phyloP scores from a whole-genome alignment of 2,888 invertebrate genomes.

The Leptopilina myrica region DNA sequence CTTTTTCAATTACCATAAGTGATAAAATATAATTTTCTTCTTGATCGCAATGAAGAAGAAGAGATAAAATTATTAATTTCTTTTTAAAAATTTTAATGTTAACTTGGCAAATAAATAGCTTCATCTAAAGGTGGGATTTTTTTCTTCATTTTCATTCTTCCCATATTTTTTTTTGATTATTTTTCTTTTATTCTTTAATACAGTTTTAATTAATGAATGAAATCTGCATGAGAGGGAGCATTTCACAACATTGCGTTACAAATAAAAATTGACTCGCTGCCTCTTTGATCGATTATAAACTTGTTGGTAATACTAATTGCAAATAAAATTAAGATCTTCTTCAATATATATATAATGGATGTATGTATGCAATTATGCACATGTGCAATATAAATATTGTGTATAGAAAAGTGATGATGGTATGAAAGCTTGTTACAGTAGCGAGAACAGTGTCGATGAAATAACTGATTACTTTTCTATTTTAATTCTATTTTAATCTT shows the following conservation, averaged over 20 bases:
- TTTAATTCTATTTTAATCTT: conserved; percentile 11
- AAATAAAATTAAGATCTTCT: conserved; percentile 35
- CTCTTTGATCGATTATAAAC: conserved; percentile 34
- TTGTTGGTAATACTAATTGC: conserved; percentile 16
- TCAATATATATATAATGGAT: background rate
- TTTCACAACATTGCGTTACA: background rate
- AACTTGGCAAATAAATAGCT: background rate
- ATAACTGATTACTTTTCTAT: conserved; percentile 30
- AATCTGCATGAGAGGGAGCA: conserved; percentile 9
- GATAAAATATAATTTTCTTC: conserved; percentile 29
- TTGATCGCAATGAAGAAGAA: conserved; percentile 7
- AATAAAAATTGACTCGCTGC: conserved; percentile 16
- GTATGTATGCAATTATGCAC: background rate
- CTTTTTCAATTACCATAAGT: conserved; percentile 27
- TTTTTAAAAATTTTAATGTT: background rate
- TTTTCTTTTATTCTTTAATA: background rate
- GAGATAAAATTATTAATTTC: conserved; percentile 21
- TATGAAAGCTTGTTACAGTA: conserved; percentile 6
- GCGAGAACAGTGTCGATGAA: conserved; percentile 6
- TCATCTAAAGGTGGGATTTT: background rate
- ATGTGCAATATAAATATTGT: background rate
- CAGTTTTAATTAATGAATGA: conserved; percentile 28
- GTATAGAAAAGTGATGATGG: background rate
- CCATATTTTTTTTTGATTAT: conserved; percentile 5
- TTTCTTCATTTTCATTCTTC: conserved; percentile 19